phyloP scores from a whole-genome alignment of 2,888 invertebrate genomes.

The Gari tellinella region DNA sequence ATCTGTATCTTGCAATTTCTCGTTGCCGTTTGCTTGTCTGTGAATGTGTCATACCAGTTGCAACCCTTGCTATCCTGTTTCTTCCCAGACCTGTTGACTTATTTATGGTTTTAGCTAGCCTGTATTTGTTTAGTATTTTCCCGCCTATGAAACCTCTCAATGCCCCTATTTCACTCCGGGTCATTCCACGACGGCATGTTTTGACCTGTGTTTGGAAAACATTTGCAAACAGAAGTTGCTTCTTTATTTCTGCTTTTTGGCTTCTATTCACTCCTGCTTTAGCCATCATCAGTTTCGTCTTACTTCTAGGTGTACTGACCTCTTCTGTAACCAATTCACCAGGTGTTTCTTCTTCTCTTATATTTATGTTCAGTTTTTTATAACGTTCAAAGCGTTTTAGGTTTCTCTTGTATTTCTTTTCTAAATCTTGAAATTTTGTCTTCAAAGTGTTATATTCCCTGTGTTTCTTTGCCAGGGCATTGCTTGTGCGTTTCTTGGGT shows the following conservation, averaged over 20 bases:
- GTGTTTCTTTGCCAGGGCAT: constrained; percentile 16
- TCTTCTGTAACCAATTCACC: not conserved
- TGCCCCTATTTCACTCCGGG: constrained; percentile 6
- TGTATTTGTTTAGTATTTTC: constrained; percentile 20
- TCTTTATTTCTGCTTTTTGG: constrained; percentile 19
- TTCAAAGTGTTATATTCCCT: constrained; percentile 18
- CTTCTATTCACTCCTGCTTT: constrained; percentile 6
- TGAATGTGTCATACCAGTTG: not conserved
- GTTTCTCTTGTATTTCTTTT: constrained; percentile 12
- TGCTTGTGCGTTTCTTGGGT: constrained; percentile 16
- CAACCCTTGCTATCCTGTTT: constrained; percentile 3
- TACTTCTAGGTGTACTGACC: constrained; percentile 15
- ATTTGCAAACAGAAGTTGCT: constrained; percentile 25
- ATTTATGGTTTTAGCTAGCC: constrained; percentile 5
- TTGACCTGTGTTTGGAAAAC: constrained; percentile 19
- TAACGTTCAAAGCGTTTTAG: not conserved
- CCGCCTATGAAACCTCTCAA: constrained; percentile 14
- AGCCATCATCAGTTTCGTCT: constrained; percentile 11
- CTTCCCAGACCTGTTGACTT: constrained; percentile 20
- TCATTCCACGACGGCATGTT: constrained; percentile 9
- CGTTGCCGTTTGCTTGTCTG: constrained; percentile 2
- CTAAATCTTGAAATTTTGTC: not conserved
- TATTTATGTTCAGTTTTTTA: constrained; percentile 1
- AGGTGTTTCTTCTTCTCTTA: not conserved
- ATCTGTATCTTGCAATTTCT: constrained; percentile 28